These are phyloP conservation scores for Ailuropoda melanoleuca DNA, from an alignment of 2,113 vertebrate genomes.

Conservation along the genomic window DNA sequence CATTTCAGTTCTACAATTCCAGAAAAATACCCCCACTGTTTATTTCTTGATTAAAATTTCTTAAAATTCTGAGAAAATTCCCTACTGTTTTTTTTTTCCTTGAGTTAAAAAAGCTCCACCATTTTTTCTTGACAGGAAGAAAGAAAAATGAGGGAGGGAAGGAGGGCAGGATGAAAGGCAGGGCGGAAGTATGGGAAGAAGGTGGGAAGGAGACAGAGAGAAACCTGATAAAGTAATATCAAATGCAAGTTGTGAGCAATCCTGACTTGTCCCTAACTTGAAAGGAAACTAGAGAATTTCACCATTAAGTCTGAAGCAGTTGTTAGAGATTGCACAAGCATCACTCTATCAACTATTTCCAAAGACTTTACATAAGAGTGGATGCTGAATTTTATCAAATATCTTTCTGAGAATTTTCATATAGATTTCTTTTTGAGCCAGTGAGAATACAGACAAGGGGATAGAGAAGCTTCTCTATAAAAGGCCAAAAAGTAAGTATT, in stretches of 20 bases:
- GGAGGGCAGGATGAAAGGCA: not conserved
- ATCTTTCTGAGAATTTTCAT: not conserved
- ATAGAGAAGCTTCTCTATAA: not conserved
- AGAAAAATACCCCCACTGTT: not conserved
- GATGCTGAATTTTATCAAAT: not conserved
- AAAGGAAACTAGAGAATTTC: not conserved
- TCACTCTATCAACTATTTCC: not conserved
- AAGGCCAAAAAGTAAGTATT: not conserved
- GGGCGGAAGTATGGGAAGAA: not conserved
- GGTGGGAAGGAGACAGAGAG: not conserved
- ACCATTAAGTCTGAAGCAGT: not conserved
- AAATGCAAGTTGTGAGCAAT: not conserved
- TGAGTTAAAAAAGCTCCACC: not conserved
- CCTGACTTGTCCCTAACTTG: not conserved
- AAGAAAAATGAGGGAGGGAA: not conserved
- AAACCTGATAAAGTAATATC: not conserved
- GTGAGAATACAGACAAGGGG: not conserved
- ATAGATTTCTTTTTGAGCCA: not conserved
- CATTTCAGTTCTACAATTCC: not conserved
- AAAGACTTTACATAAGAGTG: not conserved
- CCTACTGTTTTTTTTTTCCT: not conserved
- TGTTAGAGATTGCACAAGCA: not conserved
- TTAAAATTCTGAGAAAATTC: not conserved
- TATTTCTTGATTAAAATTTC: not conserved
- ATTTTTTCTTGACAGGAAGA: not conserved